phyloP scores from a whole-genome alignment of 2,113 vertebrate species.

The Gnathonemus longibarbis region DNA sequence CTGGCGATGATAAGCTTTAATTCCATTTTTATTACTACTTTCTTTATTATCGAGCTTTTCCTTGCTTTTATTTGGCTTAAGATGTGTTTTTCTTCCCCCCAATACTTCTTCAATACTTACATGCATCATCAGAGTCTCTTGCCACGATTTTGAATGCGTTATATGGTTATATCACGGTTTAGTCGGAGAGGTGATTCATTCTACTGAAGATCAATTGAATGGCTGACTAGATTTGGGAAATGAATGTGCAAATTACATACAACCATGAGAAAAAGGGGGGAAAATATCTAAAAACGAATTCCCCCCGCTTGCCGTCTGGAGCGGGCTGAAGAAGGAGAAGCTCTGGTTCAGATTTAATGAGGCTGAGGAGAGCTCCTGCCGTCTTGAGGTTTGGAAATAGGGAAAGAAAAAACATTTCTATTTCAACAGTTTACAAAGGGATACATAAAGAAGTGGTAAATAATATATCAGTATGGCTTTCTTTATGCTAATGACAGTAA shows the following conservation, averaged over 20 bases:
- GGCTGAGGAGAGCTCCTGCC: neutral
- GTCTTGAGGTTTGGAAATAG: neutral
- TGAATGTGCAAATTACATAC: constrained; percentile 3
- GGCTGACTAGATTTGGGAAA: constrained; percentile 17
- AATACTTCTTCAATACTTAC: neutral
- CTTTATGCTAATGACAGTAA: constrained; percentile 15
- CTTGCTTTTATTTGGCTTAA: neutral
- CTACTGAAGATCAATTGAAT: neutral
- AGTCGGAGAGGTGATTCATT: neutral
- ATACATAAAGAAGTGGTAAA: neutral
- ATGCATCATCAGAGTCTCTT: neutral
- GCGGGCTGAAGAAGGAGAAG: neutral
- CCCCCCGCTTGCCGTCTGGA: neutral
- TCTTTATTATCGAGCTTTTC: neutral
- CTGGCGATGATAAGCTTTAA: neutral
- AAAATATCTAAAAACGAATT: constrained; percentile 5
- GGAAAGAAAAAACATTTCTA: constrained; percentile 8
- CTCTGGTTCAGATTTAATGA: constrained; percentile 20
- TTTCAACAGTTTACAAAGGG: constrained; percentile 21
- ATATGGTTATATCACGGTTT: neutral
- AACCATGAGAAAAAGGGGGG: neutral
- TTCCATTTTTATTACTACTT: neutral
- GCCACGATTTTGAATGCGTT: neutral
- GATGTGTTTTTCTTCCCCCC: neutral
- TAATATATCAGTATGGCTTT: constrained; percentile 16